Conservation (phyloP, 1,140 invertebrate species). For the Ylistrum balloti region DNA sequence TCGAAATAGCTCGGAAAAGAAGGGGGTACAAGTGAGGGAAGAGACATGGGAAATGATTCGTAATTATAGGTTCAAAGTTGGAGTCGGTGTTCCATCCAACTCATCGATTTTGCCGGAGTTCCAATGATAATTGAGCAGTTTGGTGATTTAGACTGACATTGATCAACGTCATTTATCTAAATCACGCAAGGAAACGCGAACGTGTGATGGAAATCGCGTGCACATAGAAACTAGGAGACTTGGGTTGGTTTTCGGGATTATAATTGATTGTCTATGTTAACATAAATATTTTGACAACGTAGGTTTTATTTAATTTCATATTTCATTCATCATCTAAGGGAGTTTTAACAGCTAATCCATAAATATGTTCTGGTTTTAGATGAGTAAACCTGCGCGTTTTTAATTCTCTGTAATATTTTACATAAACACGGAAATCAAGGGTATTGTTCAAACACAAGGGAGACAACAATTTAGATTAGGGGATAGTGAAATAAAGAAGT, state of each 20-base stretch:
- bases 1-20: background rate
- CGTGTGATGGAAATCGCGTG: background rate
- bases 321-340: no score
- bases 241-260: background rate
- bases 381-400: no score
- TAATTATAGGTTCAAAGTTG: constrained; percentile 35
- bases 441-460: no score
- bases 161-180: constrained; percentile 20
- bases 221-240: background rate
- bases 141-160: background rate
- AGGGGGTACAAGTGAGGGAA: background rate
- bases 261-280: background rate
- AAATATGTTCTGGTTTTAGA: no score
- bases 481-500: no score
- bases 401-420: no score
- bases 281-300: background rate
- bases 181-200: background rate
- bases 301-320: no score
- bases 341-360: no score
- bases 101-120: constrained; percentile 32
- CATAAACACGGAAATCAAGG: no score
- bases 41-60: constrained; percentile 18
- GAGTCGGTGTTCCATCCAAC: constrained; percentile 5
- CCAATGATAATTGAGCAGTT: constrained; percentile 29
- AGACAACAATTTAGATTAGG: no score